These are phyloP conservation scores for Sclerurus mexicanus DNA, from an alignment of 2,113 vertebrate genomes.

Conservation along the genomic window DNA sequence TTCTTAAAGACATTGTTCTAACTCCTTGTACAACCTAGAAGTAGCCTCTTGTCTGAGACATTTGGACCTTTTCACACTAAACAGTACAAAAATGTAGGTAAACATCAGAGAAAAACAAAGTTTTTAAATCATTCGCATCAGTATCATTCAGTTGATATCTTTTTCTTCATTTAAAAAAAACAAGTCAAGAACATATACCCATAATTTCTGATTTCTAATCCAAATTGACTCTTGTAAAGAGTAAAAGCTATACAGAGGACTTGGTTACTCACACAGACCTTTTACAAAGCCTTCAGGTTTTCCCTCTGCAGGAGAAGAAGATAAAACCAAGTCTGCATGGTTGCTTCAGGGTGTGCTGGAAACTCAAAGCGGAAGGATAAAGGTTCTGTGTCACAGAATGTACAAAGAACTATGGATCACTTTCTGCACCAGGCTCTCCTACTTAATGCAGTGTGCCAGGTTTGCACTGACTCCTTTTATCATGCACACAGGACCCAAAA, in stretches of 20 bases:
- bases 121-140: not conserved
- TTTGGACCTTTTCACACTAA: not conserved
- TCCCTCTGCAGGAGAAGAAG: not conserved
- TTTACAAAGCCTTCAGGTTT: not conserved
- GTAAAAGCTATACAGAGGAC: not conserved
- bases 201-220: not conserved
- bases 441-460: not conserved
- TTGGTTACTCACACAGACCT: not conserved
- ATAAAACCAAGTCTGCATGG: not conserved
- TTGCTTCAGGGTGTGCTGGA: not conserved
- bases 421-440: not conserved
- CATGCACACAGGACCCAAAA: not conserved
- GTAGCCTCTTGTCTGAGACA: not conserved
- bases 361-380: not conserved
- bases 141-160: not conserved
- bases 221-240: not conserved
- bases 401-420: not conserved
- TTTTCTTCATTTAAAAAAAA: not conserved
- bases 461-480: not conserved
- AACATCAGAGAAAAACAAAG: not conserved
- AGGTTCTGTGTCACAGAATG: not conserved
- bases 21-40: not conserved
- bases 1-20: not conserved
- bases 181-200: not conserved
- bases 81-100: not conserved